Base-by-base conservation (phyloP, 2,113 vertebrate species). In the Notiomystis cincta region DNA sequence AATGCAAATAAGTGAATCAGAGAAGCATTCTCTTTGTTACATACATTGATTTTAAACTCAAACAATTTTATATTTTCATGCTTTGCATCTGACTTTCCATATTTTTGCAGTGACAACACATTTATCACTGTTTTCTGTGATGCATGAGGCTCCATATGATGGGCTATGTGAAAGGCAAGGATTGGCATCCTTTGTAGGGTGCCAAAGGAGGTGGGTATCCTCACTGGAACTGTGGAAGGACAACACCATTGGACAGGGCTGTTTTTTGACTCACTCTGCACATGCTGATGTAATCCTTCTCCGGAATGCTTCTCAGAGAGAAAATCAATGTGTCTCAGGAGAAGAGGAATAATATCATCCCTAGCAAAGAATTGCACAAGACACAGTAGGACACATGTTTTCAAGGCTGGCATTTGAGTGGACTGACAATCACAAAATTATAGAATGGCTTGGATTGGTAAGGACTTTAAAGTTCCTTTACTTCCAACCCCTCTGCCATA, bases 1-100 rank as follows among this genome's bases (percentile, higher is more conserved):
- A 92, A 92, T 83, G 48, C 64, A 93, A 95, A 92, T 81, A 83
- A 93, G 28, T 70, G 38, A 86, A 82, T 86, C 71, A 83, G 38
- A 76, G 58, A 73, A 77, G 15, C 27, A 88, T 88, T 82, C 40
- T 88, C 7, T 77, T 10, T 58, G 21, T 82, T 94, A 21, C 35
- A 75, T 35, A 79, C 30, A 37, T 33, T 70, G 62, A 82, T 81
- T 62, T 69, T 91, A 57, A 90, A 87, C 53, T 76, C 57, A 89
- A 89, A 64, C 44, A 90, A 92, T 30, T 65, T 9, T 38, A 9
- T 56, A 60, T 85, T 87, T 91, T 89, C 70, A 53, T 40, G 73
- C 5, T 89, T 95, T 87, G 54, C 66, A 54, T 90, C 9, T 82
- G 65, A 91, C 56, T 91, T 94, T 61, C 10, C 31, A n/a, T 64